Percentiles rank a stretch among this genome's conserved stretches.
Conservation (phyloP, 2,113 vertebrate species). For the Ceyx cyanopectus region DNA sequence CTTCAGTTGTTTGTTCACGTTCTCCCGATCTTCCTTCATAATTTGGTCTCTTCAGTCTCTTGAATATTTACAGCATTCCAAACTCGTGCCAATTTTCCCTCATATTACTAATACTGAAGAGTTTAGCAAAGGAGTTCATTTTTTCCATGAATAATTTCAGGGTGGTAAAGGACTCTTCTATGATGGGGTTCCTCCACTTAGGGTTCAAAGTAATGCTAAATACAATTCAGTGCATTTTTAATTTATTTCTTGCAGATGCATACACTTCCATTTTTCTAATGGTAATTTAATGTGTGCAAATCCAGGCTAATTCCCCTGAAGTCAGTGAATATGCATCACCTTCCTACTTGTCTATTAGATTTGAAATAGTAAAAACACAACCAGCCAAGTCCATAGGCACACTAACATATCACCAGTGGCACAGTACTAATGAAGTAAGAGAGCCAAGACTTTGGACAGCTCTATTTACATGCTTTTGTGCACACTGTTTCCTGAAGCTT, state of each 20-base stretch:
- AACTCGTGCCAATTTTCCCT: not conserved
- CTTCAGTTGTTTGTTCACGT: not conserved
- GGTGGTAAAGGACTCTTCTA: not conserved
- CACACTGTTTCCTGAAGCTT: not conserved
- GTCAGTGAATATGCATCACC: not conserved
- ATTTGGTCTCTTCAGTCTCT: not conserved
- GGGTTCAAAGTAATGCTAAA: conserved; percentile 45
- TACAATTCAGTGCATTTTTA: not conserved
- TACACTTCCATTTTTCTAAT: not conserved
- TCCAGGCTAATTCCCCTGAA: not conserved
- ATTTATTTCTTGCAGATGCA: conserved; percentile 49
- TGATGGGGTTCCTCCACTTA: not conserved
- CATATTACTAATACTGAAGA: not conserved
- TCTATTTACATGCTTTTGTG: not conserved
- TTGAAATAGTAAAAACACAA: not conserved
- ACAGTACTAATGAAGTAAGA: not conserved
- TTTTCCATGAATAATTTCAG: not conserved
- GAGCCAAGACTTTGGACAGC: not conserved
- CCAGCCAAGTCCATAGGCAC: not conserved
- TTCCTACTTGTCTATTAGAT: not conserved
- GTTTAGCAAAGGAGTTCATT: not conserved
- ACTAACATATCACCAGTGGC: not conserved
- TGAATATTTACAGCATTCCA: not conserved
- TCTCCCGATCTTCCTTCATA: not conserved
- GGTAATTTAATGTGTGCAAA: conserved; percentile 14